A percentile compares a stretch with the other conserved stretches of the same genome.
phyloP scores from a whole-genome alignment of 2,888 invertebrate genomes.

The Pandemis corylana region DNA sequence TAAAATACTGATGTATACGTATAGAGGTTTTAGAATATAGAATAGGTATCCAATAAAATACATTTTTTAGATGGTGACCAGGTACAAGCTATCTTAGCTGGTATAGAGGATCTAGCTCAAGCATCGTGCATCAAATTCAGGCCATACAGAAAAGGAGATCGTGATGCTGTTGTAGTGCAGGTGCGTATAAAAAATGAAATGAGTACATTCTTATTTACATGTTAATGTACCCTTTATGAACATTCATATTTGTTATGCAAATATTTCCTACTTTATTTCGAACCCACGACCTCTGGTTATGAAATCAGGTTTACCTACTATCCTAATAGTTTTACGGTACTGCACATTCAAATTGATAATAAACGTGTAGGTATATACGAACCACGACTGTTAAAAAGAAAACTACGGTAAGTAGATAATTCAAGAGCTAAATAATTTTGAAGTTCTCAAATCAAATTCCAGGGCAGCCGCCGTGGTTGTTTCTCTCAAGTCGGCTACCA shows the following conservation, averaged over 20 bases:
- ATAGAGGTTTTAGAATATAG: background rate
- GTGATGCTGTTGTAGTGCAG: conserved; percentile 80
- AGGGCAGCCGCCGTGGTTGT: conserved; percentile 79
- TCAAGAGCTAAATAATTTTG: too few species aligned
- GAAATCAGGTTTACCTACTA: background rate
- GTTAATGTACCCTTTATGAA: background rate
- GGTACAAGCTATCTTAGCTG: conserved; percentile 74
- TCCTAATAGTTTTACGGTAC: background rate
- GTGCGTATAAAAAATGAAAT: conserved; percentile 51
- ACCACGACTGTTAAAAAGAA: background rate
- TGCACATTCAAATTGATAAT: background rate
- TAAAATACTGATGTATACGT: background rate
- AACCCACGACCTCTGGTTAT: background rate
- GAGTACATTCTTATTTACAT: background rate
- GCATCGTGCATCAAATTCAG: conserved; percentile 81
- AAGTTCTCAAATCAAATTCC: conserved; percentile 35
- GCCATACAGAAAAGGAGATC: conserved; percentile 75
- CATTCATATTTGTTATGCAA: background rate
- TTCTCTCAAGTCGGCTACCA: conserved; percentile 82
- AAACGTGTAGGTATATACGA: background rate
- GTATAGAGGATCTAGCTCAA: conserved; percentile 75
- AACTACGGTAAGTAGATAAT: background rate
- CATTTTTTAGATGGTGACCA: conserved; percentile 67
- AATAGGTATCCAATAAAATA: background rate
- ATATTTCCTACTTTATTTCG: background rate